Conservation (phyloP, 2,113 vertebrate genomes). For the Acrocephalus kingi region DNA sequence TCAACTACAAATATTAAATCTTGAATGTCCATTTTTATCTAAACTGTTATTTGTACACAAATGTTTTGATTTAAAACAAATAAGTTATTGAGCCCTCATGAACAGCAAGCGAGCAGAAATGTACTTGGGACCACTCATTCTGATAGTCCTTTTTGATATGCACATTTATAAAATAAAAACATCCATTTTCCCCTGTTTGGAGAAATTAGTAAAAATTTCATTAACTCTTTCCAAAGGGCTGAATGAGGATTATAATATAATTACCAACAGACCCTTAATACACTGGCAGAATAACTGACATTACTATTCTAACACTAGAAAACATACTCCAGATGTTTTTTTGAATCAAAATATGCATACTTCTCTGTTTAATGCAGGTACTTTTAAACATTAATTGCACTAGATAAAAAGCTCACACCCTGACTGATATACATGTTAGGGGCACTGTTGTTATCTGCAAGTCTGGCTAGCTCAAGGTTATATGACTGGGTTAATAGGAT, state of each 20-base stretch:
- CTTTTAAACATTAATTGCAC: slow-evolving; percentile 15
- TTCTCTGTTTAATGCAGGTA: not conserved
- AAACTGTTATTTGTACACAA: not conserved
- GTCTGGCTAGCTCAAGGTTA: slow-evolving; percentile 71
- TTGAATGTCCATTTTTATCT: not conserved
- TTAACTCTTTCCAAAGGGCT: not conserved
- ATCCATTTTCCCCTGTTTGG: not conserved
- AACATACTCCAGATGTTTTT: not conserved
- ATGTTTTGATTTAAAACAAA: not conserved
- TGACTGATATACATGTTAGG: slow-evolving; percentile 30
- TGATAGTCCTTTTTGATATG: not conserved
- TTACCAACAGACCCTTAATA: not conserved
- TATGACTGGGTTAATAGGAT: slow-evolving; percentile 67
- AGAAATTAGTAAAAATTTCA: not conserved
- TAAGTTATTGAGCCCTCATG: not conserved
- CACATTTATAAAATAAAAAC: not conserved
- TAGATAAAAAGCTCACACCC: not conserved
- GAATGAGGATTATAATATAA: not conserved
- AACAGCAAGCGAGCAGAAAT: not conserved
- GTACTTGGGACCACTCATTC: not conserved
- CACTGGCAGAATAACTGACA: not conserved
- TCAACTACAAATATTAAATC: not conserved
- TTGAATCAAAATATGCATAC: not conserved
- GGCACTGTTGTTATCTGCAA: slow-evolving; percentile 39
- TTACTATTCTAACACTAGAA: not conserved